Conservation (phyloP, 2,888 invertebrate species). For the Sarcophaga subvicina region DNA sequence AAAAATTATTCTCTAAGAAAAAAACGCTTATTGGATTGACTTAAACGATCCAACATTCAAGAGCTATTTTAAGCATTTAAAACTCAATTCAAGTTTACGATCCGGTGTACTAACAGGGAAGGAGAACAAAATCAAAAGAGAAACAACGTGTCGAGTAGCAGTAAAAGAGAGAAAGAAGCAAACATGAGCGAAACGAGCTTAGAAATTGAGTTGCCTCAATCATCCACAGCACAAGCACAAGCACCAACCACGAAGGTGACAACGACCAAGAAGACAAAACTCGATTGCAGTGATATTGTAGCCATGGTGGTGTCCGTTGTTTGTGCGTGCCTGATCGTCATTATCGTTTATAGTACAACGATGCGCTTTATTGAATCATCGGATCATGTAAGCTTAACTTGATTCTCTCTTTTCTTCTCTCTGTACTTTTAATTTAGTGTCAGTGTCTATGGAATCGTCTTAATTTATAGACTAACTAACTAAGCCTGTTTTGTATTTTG, state of each 20-base stretch:
- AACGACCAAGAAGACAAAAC: constrained; percentile 40
- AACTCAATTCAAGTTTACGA: neutral
- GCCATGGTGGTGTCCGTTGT: constrained; percentile 58
- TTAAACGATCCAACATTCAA: no score
- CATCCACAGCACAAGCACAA: constrained; percentile 12
- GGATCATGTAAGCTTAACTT: constrained; percentile 63
- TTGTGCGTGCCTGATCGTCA: constrained; percentile 50
- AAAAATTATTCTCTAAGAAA: no score
- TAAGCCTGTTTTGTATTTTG: constrained; percentile 3
- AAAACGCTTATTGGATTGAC: no score
- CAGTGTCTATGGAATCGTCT: neutral
- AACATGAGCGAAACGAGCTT: constrained; percentile 51
- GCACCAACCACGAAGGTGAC: constrained; percentile 16
- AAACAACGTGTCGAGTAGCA: neutral
- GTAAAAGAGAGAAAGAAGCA: neutral
- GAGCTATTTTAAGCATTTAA: no score
- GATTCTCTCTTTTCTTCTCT: neutral
- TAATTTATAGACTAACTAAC: neutral
- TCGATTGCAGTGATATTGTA: constrained; percentile 49
- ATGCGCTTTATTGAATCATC: constrained; percentile 41
- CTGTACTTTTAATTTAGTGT: neutral
- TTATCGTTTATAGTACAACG: constrained; percentile 57
- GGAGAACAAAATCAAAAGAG: neutral
- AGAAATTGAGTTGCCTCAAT: constrained; percentile 21
- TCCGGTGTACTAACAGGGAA: neutral